phyloP scores from a whole-genome alignment of 92 coral and sea anemone species.

The Pocillopora meandrina region DNA sequence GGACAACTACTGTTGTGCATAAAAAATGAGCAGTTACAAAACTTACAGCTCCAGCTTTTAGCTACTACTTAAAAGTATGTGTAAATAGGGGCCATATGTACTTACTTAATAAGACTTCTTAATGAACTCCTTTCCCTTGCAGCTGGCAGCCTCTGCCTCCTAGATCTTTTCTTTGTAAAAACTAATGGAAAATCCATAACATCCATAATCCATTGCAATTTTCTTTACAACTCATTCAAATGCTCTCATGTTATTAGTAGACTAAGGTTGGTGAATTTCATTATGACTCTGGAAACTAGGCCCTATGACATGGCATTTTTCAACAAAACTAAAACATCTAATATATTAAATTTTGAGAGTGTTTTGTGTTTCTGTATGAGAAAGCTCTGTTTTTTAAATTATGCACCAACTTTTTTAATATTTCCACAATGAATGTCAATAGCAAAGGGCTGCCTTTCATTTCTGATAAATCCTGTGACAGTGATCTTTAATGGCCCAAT shows the following conservation, averaged over 20 bases:
- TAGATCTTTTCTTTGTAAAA: constrained; percentile 60
- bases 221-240: not conserved
- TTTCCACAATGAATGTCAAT: no score
- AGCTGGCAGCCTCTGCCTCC: constrained; percentile 76
- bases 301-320: no score
- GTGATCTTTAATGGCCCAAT: no score
- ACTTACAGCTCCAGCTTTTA: not conserved
- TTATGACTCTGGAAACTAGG: no score
- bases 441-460: no score
- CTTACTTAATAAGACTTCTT: constrained; percentile 86
- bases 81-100: no score
- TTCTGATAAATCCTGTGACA: no score
- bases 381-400: no score
- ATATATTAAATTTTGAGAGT: not conserved
- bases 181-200: constrained; percentile 32
- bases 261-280: no score
- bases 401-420: no score
- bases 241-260: not conserved
- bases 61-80: not conserved
- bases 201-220: no score
- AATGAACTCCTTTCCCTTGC: constrained; percentile 90
- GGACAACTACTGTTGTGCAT: not conserved
- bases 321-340: not conserved
- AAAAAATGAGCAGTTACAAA: not conserved
- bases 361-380: no score